A percentile compares a stretch with the other conserved stretches of the same genome.
Conservation (phyloP, 2,797 vertebrate genomes). For the Babyrousa celebensis region DNA sequence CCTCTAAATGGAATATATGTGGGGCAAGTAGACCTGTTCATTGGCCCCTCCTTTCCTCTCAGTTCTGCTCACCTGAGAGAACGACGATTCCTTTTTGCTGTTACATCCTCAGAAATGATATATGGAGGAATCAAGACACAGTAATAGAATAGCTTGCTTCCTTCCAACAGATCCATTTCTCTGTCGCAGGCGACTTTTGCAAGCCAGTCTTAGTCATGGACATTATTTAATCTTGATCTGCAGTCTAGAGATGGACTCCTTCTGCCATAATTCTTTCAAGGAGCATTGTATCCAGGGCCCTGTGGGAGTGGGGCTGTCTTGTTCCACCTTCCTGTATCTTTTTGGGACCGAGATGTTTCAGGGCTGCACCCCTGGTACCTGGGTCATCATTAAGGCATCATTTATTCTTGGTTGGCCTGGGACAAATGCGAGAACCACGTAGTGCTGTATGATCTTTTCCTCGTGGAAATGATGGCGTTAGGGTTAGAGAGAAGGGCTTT, state of each 20-base stretch:
- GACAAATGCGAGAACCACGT: not conserved
- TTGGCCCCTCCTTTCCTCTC: not conserved
- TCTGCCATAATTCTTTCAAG: not conserved
- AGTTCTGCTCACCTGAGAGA: constrained; percentile 56
- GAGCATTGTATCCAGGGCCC: not conserved
- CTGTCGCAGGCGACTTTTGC: not conserved
- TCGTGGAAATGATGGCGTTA: not conserved
- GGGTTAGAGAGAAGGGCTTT: not conserved
- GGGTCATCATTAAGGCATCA: not conserved
- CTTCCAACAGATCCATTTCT: not conserved
- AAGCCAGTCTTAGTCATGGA: not conserved
- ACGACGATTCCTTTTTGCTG: not conserved
- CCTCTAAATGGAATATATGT: not conserved
- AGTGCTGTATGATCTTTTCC: not conserved
- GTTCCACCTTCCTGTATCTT: not conserved
- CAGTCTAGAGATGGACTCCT: not conserved
- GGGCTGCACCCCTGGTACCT: not conserved
- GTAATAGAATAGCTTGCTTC: not conserved
- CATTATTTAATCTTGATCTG: not conserved
- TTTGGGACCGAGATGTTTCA: not conserved
- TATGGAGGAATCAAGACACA: not conserved
- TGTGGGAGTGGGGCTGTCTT: not conserved
- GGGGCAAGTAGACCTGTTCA: not conserved
- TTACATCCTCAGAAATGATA: constrained; percentile 9
- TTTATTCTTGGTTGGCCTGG: not conserved